Percentiles rank a stretch among this genome's conserved stretches.
Conservation (phyloP, 2,888 invertebrate genomes). For the Zygaena filipendulae region DNA sequence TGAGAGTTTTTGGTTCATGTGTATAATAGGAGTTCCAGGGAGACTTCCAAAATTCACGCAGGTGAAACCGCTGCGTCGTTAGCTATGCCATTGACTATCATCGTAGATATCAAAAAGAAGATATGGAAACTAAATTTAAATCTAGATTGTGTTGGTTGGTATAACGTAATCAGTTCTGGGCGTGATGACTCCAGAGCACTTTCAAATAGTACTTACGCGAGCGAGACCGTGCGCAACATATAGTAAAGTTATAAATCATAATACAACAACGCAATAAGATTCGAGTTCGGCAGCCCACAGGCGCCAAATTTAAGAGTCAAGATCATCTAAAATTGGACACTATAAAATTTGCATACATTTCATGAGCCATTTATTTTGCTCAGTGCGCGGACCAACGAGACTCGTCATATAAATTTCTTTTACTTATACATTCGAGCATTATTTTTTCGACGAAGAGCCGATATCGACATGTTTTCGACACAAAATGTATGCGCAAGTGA, state of each 20-base stretch:
- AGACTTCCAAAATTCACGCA: no score
- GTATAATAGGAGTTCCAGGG: no score
- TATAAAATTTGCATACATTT: constrained; percentile 64
- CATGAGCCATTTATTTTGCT: constrained; percentile 55
- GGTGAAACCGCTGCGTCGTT: no score
- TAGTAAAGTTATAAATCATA: constrained; percentile 16
- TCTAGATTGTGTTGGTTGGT: no score
- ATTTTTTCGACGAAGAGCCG: constrained; percentile 35
- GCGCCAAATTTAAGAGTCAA: constrained; percentile 32
- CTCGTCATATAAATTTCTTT: constrained; percentile 41
- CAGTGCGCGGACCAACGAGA: constrained; percentile 33
- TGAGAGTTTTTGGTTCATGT: no score
- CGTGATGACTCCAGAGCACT: no score
- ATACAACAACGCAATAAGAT: constrained; percentile 41
- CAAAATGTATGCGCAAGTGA: constrained; percentile 34
- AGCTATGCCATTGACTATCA: no score
- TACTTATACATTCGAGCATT: constrained; percentile 33
- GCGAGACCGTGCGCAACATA: no score
- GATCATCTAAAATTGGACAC: constrained; percentile 57
- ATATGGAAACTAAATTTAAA: no score
- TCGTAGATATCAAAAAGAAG: no score
- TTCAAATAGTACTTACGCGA: no score
- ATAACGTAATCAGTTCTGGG: no score
- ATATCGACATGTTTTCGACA: constrained; percentile 41
- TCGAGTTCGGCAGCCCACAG: constrained; percentile 32